These are phyloP conservation scores for Peromyscus polionotus DNA, from an alignment of 2,113 vertebrate species.

Conservation along the genomic window DNA sequence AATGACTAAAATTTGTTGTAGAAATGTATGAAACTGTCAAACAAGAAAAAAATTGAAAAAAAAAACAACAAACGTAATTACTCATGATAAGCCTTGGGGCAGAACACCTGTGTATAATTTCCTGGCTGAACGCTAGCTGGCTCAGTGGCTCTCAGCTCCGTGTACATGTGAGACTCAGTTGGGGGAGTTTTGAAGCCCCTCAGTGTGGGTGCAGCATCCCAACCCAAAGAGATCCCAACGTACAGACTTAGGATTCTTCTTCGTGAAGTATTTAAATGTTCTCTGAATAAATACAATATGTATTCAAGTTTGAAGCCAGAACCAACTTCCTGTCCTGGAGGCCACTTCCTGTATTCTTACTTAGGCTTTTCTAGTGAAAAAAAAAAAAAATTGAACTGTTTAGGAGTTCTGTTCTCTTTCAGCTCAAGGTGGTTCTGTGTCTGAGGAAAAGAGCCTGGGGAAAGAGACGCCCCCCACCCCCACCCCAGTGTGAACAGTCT, in stretches of 20 bases:
- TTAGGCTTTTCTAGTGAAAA: background rate
- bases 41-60: background rate
- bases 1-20: background rate
- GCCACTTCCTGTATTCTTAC: background rate
- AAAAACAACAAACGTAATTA: background rate
- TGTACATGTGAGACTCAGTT: background rate
- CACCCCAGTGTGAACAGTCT: background rate
- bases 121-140: background rate
- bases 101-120: background rate
- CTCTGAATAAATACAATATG: background rate
- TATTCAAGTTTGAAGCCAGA: background rate
- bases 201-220: accelerated
- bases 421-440: too few species aligned
- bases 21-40: background rate
- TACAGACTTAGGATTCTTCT: accelerated
- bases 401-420: background rate
- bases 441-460: background rate
- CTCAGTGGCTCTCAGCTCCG: background rate
- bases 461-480: background rate
- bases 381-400: background rate
- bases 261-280: background rate
- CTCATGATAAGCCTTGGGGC: background rate
- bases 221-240: background rate
- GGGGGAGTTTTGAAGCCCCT: background rate
- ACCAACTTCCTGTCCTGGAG: background rate